phyloP scores from a whole-genome alignment of 53 echinoderm and acorn worm species.

The Henricia sp. region DNA sequence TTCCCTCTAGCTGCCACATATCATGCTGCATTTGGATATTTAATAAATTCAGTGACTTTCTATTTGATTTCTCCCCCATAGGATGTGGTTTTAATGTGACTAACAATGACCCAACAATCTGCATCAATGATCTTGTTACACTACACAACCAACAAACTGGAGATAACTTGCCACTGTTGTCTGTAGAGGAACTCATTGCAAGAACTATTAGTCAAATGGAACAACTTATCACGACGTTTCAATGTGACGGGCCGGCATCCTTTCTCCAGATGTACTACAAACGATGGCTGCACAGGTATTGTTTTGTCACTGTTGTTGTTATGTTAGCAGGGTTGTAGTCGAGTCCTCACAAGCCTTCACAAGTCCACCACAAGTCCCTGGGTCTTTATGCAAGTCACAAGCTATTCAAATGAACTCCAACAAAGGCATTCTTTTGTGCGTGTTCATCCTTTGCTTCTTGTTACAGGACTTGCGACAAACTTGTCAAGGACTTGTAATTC shows the following conservation, averaged over 20 bases:
- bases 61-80: constrained; percentile 6
- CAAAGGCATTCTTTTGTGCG: too few species aligned
- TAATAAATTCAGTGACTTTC: too few species aligned
- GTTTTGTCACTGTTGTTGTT: neutral
- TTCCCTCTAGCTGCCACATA: too few species aligned
- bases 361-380: neutral
- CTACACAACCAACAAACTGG: constrained; percentile 75
- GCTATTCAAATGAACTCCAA: too few species aligned
- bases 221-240: constrained; percentile 72
- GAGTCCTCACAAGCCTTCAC: too few species aligned
- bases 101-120: constrained; percentile 95
- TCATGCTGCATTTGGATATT: too few species aligned
- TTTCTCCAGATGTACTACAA: constrained; percentile 84
- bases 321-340: too few species aligned
- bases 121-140: constrained; percentile 86
- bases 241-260: constrained; percentile 62
- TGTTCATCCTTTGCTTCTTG: too few species aligned
- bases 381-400: neutral
- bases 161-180: constrained; percentile 57
- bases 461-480: too few species aligned
- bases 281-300: constrained; percentile 91
- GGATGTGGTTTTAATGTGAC: constrained; percentile 91
- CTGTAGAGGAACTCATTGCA: constrained; percentile 83
- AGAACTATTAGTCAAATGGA: constrained; percentile 79
- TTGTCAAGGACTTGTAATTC: too few species aligned